Evolutionary conservation across 1,140 invertebrate genomes (phyloP), one percentile per base, ranked within the genome.

Genomic region (Plectus sambesii): DNA sequence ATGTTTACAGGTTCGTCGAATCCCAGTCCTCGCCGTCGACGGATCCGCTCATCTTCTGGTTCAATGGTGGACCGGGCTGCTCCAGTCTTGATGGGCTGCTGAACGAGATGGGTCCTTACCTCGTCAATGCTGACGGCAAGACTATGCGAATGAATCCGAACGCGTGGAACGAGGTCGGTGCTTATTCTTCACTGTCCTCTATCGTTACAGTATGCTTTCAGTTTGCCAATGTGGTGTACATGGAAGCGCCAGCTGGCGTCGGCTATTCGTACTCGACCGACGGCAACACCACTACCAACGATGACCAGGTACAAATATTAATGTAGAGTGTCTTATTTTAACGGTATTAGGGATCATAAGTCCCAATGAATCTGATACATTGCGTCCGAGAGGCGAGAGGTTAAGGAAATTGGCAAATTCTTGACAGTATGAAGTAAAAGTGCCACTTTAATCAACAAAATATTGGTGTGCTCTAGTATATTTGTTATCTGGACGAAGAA

Each of bases 151-250:
- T 60, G 27, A 77, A 76, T 54, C 44, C 58, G 30, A 74, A 70
- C 58, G 62, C 70, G 40, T 77, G 76, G 76, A 76, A 77, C 53
- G 68, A 59, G 43, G 70, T 70, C 55, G 51, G 27, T 25, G 25
- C 42, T 3, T 50, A 30, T 26, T 46, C 33, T 50, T 15, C 23
- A 42, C 12, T 12, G n/a, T 22, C n/a, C 29, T 47, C 2, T 2
- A 23, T 2, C 2, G 12, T 46, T 24, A 35, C 12, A 47, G 12
- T 9, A 6, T 49, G 15, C 15, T 19, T 58, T 51, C 33, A 85
- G 77, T 81, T 82, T 50, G 82, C 84, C 30, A 88, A 85, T 66
- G 84, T 92, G 22, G 50, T 78, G 8, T 78, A 73, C 58, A 58
- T 78, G 27, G 77, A 78, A 57, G 68, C 77, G 2, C 77, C 77